Conservation (phyloP, 2,797 vertebrate species). For the Sphaeramia orbicularis region DNA sequence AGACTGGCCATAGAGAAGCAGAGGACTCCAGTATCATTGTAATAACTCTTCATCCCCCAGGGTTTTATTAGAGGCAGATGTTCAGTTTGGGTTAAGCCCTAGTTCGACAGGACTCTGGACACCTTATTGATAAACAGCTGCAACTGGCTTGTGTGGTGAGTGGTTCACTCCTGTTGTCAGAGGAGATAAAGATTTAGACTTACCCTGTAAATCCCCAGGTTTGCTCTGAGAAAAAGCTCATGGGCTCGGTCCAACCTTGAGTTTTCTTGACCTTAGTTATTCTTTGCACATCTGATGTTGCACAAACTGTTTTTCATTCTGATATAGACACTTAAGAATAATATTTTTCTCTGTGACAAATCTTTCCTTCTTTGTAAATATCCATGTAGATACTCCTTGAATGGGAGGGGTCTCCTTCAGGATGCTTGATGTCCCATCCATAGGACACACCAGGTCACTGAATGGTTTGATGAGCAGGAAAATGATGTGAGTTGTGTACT, state of each 20-base stretch:
- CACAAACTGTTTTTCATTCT: background rate
- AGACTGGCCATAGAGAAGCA: background rate
- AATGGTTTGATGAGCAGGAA: too few relatives aligned
- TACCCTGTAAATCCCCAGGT: slow-evolving; percentile 41
- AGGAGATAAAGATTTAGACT: slow-evolving; percentile 56
- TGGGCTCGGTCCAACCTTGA: slow-evolving; percentile 35
- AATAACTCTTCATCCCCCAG: slow-evolving; percentile 18
- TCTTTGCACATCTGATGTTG: slow-evolving; percentile 21
- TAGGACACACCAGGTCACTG: too few relatives aligned
- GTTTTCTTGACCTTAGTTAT: slow-evolving; percentile 36
- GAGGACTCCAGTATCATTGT: slow-evolving; percentile 1
- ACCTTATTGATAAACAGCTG: slow-evolving; percentile 63
- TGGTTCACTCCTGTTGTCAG: slow-evolving; percentile 65
- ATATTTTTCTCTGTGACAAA: too few relatives aligned
- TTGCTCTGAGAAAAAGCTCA: slow-evolving; percentile 7
- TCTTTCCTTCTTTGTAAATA: too few relatives aligned
- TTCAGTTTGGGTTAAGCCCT: slow-evolving; percentile 63
- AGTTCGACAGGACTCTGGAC: slow-evolving; percentile 42
- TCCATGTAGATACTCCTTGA: too few relatives aligned
- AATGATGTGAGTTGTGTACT: too few relatives aligned
- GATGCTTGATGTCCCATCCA: too few relatives aligned
- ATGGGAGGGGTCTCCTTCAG: too few relatives aligned
- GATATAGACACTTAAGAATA: too few relatives aligned
- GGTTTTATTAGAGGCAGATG: slow-evolving; percentile 64
- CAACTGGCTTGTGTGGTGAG: slow-evolving; percentile 47